Evolutionary conservation across 2,888 invertebrate genomes (phyloP).

Genomic region (Meliscaeva auricollis): DNA sequence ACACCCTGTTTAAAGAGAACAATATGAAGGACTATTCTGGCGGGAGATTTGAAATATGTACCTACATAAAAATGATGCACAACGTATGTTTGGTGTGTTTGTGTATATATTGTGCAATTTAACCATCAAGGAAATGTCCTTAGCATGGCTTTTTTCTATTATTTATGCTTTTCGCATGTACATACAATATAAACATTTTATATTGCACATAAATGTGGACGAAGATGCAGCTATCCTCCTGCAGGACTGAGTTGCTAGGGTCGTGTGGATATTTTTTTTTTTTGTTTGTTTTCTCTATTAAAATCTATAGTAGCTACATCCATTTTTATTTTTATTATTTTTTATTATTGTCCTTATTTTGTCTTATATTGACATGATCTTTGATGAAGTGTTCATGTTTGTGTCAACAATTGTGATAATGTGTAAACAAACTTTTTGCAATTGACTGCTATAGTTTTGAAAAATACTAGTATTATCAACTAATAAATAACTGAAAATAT

Average conservation of each 20-base stretch:
- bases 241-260: neutral
- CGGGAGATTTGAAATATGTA: conserved; percentile 19
- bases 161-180: neutral
- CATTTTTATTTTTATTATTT: too few species aligned
- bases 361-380: too few species aligned
- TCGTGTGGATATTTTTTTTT: neutral
- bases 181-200: neutral
- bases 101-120: conserved; percentile 48
- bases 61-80: conserved; percentile 35
- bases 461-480: too few species aligned
- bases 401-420: too few species aligned
- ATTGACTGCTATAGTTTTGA: too few species aligned
- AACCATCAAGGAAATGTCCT: conserved; percentile 62
- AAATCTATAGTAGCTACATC: too few species aligned
- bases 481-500: too few species aligned
- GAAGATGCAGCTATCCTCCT: conserved; percentile 26
- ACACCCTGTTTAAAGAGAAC: conserved; percentile 12
- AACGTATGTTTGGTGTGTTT: conserved; percentile 26
- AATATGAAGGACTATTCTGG: conserved; percentile 22
- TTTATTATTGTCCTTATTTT: too few species aligned
- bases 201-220: too few species aligned
- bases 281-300: too few species aligned
- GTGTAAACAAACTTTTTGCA: too few species aligned
- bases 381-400: too few species aligned
- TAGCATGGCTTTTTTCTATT: conserved; percentile 36